Evolutionary conservation across 2,797 vertebrate species (phyloP).

Genomic region (Kryptolebias ocellatus): DNA sequence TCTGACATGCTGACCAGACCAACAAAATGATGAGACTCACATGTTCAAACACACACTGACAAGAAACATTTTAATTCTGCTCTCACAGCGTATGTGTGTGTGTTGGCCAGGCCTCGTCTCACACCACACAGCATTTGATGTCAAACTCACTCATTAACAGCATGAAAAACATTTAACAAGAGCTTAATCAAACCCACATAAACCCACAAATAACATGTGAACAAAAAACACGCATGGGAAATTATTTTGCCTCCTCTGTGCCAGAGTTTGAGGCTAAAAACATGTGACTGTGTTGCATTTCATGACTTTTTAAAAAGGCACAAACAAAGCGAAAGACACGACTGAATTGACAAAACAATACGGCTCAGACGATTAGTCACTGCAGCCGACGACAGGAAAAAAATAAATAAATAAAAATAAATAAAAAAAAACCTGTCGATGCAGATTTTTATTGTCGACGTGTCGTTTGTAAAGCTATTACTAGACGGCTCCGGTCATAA

Average conservation of each 20-base stretch:
- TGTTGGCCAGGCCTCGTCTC: slow-evolving; percentile 39
- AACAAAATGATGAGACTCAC: background rate
- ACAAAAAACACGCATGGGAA: background rate
- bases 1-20: background rate
- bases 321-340: slow-evolving; percentile 2
- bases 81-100: slow-evolving; percentile 19
- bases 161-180: slow-evolving; percentile 39
- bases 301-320: slow-evolving; percentile 3
- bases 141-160: slow-evolving; percentile 53
- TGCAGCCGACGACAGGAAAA: too few species aligned
- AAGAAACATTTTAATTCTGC: slow-evolving; percentile 23
- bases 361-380: too few species aligned
- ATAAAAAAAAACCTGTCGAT: too few species aligned
- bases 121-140: slow-evolving; percentile 41
- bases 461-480: too few species aligned
- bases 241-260: slow-evolving; percentile 28
- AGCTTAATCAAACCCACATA: slow-evolving; percentile 28
- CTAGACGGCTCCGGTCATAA: too few species aligned
- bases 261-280: slow-evolving; percentile 36
- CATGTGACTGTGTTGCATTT: slow-evolving; percentile 18
- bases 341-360: background rate
- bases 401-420: background rate
- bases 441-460: too few species aligned
- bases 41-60: background rate
- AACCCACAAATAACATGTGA: background rate